phyloP scores from a whole-genome alignment of 2,888 invertebrate species.

The Xanthia togata region DNA sequence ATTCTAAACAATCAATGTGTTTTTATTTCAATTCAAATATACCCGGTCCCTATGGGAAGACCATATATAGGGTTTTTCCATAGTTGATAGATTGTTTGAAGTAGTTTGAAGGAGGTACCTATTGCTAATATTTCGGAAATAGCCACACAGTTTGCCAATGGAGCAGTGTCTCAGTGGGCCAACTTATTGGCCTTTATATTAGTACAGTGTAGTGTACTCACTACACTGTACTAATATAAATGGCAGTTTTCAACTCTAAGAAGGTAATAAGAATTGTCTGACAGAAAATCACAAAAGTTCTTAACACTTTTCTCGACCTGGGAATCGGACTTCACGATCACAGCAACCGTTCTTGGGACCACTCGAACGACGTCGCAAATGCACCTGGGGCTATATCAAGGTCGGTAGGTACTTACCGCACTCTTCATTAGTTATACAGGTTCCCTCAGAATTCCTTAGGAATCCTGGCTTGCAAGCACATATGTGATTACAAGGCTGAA shows the following conservation, averaged over 20 bases:
- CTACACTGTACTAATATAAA: too few relatives aligned
- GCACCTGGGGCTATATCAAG: neutral
- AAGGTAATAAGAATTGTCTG: neutral
- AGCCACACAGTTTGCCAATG: neutral
- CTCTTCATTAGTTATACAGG: constrained; percentile 24
- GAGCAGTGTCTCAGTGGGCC: neutral
- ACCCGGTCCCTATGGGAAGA: too few relatives aligned
- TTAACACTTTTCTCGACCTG: neutral
- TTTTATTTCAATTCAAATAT: too few relatives aligned
- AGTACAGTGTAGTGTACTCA: neutral
- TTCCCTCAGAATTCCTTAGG: constrained; percentile 8
- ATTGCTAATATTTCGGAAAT: neutral
- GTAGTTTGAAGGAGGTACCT: too few relatives aligned
- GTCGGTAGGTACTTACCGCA: constrained; percentile 28
- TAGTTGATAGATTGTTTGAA: too few relatives aligned
- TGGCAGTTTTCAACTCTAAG: neutral
- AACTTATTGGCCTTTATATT: neutral
- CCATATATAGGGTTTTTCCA: too few relatives aligned
- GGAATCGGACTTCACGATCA: neutral
- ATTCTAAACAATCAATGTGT: too few relatives aligned
- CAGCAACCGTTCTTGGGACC: neutral
- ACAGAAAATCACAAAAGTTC: neutral
- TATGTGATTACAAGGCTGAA: neutral
- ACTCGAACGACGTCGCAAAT: neutral
- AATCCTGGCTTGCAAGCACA: constrained; percentile 31